Base-by-base conservation (phyloP, 2,888 invertebrate species). In the Gastracanthus pulcherrimus region DNA sequence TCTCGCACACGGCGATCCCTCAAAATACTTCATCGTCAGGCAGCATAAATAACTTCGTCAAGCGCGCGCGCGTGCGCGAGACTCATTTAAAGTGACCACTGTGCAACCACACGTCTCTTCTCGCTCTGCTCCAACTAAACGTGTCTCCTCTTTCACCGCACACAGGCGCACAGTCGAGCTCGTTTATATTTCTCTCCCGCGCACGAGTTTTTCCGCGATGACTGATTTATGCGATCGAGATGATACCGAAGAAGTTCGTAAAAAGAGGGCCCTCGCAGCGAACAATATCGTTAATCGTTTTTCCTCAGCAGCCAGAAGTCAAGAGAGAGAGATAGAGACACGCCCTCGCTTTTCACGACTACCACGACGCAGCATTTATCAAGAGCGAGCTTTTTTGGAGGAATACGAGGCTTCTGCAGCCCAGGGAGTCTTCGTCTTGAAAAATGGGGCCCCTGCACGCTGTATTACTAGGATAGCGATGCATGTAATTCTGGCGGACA, bases 151-250 rank as follows among this genome's bases (percentile, higher is more conserved):
- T 62, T 75, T 26, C 55, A 23, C 1, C 48, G 48, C 9, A 2
- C 9, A 41, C 41, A 41, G 2, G 16, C 41, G 41, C 41, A 13
- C 13, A 13, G 13, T 9, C 41, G 2, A 9, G 41, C 41, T 41
- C 41, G 41, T 41, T 41, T 41, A 41, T 41, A 13, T 41, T 41
- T 41, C 55, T 19, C 23, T 23, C 19, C 19, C 29, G 29, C 34
- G n/a, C n/a, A n/a, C n/a, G n/a, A 16, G 7, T 7, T 67, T 66
- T 67, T 67, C 38, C 9, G 29, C 70, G 62, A 51, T n/a, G 62
- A 70, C 38, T 70, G 77, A 77, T 70, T 62, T 77, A 77, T 62
- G 34, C 48, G 60, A 66, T 67, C 70, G 69, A 19, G 6, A 26
- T 55, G 76, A 76, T 67, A 34, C 34, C 23, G 51, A 66, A 34